A percentile compares a stretch with the other conserved stretches of the same genome.
phyloP scores from a whole-genome alignment of 2,888 invertebrate species.

The Hofmannophila pseudospretella region DNA sequence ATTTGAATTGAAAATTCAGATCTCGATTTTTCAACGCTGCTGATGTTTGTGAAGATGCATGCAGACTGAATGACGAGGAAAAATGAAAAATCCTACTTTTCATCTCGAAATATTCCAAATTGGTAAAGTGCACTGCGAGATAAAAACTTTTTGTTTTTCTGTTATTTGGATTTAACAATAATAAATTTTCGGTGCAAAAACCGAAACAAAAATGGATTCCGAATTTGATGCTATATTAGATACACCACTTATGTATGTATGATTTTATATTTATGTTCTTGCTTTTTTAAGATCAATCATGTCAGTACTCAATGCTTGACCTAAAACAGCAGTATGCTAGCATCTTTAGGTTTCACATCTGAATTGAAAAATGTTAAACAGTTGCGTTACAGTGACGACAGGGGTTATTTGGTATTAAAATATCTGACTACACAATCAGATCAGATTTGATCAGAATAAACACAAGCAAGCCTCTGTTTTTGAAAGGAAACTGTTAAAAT shows the following conservation, averaged over 20 bases:
- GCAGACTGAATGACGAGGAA: background rate
- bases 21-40: slow-evolving; percentile 51
- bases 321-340: background rate
- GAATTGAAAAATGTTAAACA: slow-evolving; percentile 5
- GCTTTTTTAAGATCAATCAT: too few relatives aligned
- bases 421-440: slow-evolving; percentile 3
- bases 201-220: too few relatives aligned
- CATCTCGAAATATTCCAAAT: too few relatives aligned
- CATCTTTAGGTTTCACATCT: slow-evolving; percentile 4
- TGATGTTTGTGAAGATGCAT: slow-evolving; percentile 23
- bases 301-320: too few relatives aligned
- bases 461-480: slow-evolving; percentile 5
- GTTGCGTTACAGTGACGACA: slow-evolving; percentile 7
- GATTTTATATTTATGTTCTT: too few relatives aligned
- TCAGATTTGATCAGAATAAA: background rate
- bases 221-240: too few relatives aligned
- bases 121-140: too few relatives aligned
- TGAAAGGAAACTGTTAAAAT: slow-evolving; percentile 19
- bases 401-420: slow-evolving; percentile 9
- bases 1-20: slow-evolving; percentile 67
- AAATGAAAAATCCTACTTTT: background rate
- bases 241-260: too few relatives aligned
- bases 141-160: too few relatives aligned
- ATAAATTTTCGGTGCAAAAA: too few relatives aligned
- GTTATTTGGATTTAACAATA: too few relatives aligned